Percentiles rank a stretch among this genome's conserved stretches.
Evolutionary conservation across 2,888 invertebrate species (phyloP).

Genomic region (Tinea pellionella): DNA sequence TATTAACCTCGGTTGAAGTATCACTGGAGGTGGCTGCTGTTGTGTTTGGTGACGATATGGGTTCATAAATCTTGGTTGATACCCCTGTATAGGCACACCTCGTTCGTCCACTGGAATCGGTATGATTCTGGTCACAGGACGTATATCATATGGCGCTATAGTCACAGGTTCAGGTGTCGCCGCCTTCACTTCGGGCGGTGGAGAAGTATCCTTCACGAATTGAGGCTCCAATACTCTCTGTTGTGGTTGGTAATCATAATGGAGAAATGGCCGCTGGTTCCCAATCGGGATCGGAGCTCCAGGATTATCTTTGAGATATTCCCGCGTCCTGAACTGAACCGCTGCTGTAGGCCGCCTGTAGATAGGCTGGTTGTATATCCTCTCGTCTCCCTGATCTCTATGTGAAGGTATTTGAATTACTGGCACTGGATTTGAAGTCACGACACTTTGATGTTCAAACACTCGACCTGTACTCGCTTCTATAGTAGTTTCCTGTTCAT

Average conservation of each 20-base stretch:
- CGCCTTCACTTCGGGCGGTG: slow-evolving; percentile 33
- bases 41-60: slow-evolving; percentile 38
- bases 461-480: slow-evolving; percentile 66
- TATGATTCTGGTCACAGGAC: slow-evolving; percentile 50
- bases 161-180: slow-evolving; percentile 40
- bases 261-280: slow-evolving; percentile 61
- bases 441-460: slow-evolving; percentile 54
- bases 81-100: slow-evolving; percentile 53
- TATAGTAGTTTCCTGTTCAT: slow-evolving; percentile 54
- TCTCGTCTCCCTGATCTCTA: slow-evolving; percentile 43
- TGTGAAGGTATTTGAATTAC: slow-evolving; percentile 64
- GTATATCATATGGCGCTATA: slow-evolving; percentile 39
- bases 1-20: slow-evolving; percentile 39
- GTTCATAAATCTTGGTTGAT: slow-evolving; percentile 47
- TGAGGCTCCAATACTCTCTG: slow-evolving; percentile 60
- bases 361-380: slow-evolving; percentile 47
- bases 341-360: slow-evolving; percentile 37
- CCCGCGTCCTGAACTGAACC: slow-evolving; percentile 54
- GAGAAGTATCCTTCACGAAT: slow-evolving; percentile 38
- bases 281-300: slow-evolving; percentile 60
- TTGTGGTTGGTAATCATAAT: slow-evolving; percentile 46
- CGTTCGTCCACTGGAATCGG: slow-evolving; percentile 57
- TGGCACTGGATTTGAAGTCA: slow-evolving; percentile 65
- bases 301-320: slow-evolving; percentile 61
- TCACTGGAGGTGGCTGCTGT: slow-evolving; percentile 24